Percentiles rank a stretch among this genome's conserved stretches.
phyloP scores from a whole-genome alignment of 2,113 vertebrate species.

The Zosterops borbonicus region DNA sequence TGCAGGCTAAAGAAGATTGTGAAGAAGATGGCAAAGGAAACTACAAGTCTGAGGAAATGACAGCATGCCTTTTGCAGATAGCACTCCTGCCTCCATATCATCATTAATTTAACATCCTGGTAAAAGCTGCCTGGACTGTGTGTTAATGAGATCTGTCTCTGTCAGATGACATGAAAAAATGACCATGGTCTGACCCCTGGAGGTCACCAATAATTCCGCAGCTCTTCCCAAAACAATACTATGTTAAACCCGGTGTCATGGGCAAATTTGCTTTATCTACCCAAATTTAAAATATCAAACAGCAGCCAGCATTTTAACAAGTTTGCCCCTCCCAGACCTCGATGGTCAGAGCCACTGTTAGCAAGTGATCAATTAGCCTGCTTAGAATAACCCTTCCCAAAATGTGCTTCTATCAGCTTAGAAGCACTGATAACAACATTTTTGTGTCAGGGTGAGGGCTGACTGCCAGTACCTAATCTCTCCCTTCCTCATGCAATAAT shows the following conservation, averaged over 20 bases:
- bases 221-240: background rate
- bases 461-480: constrained; percentile 10
- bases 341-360: constrained; percentile 37
- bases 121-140: background rate
- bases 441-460: constrained; percentile 19
- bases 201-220: constrained; percentile 24
- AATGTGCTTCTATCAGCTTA: background rate
- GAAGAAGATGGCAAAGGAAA: background rate
- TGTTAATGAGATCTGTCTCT: constrained; percentile 27
- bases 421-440: constrained; percentile 54
- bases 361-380: constrained; percentile 49
- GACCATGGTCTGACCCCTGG: background rate
- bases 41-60: background rate
- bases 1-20: background rate
- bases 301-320: constrained; percentile 43
- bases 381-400: background rate
- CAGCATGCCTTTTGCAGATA: background rate
- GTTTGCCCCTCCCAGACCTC: constrained; percentile 22
- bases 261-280: constrained; percentile 43
- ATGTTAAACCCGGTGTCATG: background rate
- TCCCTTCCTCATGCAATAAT: background rate
- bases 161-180: constrained; percentile 9
- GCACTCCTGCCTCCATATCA: background rate
- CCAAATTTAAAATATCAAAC: constrained; percentile 19
- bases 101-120: constrained; percentile 12